A percentile compares a stretch with the other conserved stretches of the same genome.
Evolutionary conservation across 2,797 vertebrate species (phyloP).

Genomic region (Rhynchonycteris naso): DNA sequence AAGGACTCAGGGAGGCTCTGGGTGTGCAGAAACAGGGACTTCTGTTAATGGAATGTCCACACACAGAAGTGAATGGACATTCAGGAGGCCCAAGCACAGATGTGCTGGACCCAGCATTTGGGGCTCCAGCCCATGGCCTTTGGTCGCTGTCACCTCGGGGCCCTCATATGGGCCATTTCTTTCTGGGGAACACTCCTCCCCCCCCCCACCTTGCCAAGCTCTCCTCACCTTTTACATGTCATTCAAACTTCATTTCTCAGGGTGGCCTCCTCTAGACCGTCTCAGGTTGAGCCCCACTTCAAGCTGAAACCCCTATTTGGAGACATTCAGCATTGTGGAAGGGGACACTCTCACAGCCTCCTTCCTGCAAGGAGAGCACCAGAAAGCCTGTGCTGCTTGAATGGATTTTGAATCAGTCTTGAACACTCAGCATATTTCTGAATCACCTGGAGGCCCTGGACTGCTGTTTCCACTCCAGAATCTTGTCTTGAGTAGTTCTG

Average conservation of each 20-base stretch:
- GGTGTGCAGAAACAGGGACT: not conserved
- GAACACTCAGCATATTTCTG: not conserved
- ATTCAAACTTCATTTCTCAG: not conserved
- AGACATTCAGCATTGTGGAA: not conserved
- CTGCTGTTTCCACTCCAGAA: not conserved
- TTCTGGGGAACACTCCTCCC: slow-evolving; percentile 49
- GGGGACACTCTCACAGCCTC: not conserved
- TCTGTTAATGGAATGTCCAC: too few species aligned
- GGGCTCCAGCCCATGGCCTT: not conserved
- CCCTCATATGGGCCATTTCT: not conserved
- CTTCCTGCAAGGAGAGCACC: not conserved
- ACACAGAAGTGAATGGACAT: fast-evolving
- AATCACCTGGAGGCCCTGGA: not conserved
- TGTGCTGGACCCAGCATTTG: not conserved
- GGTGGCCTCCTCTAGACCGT: not conserved
- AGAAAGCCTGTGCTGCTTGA: not conserved
- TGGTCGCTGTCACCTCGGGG: not conserved
- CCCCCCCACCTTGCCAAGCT: not conserved
- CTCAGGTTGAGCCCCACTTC: not conserved
- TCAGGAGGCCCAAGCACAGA: fast-evolving
- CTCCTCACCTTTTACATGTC: not conserved
- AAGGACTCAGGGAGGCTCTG: not conserved
- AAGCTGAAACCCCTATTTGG: not conserved
- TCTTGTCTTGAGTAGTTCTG: not conserved
- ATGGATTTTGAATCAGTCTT: not conserved